Percentiles rank a stretch among this genome's conserved stretches.
Evolutionary conservation across 1,140 invertebrate genomes (phyloP).

Genomic region (Drosophila burlai): DNA sequence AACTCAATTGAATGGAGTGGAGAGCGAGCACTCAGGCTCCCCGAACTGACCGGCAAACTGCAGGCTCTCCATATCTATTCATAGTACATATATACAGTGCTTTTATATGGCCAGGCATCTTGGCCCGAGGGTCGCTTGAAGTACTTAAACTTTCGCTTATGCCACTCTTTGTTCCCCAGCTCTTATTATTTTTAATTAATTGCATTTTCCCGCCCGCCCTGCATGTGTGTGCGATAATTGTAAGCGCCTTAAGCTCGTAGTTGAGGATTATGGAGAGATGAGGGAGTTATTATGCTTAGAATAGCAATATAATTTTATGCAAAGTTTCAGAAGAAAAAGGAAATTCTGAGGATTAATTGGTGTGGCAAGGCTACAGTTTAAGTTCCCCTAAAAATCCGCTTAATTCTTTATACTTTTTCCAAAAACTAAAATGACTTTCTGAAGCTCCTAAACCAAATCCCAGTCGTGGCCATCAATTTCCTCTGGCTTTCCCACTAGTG

Average conservation of each 20-base stretch:
- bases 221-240: slow-evolving; percentile 47
- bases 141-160: slow-evolving; percentile 50
- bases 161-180: slow-evolving; percentile 33
- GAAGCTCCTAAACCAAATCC: slow-evolving; percentile 4
- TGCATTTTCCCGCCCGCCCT: slow-evolving; percentile 33
- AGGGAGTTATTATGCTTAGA: slow-evolving; percentile 13
- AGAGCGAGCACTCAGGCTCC: slow-evolving; percentile 1
- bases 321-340: neutral
- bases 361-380: neutral
- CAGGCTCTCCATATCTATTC: neutral
- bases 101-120: slow-evolving; percentile 3
- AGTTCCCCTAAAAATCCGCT: neutral
- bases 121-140: slow-evolving; percentile 33
- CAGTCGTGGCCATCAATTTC: slow-evolving; percentile 17
- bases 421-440: neutral
- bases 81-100: neutral
- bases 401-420: neutral
- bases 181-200: slow-evolving; percentile 69
- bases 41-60: slow-evolving; percentile 5
- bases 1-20: slow-evolving; percentile 53
- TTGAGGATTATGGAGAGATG: slow-evolving; percentile 20
- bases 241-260: slow-evolving; percentile 34
- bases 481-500: slow-evolving; percentile 17
- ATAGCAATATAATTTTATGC: slow-evolving; percentile 8
- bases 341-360: neutral